Evolutionary conservation across 2,888 invertebrate genomes (phyloP).

Genomic region (Microdon myrmicae): DNA sequence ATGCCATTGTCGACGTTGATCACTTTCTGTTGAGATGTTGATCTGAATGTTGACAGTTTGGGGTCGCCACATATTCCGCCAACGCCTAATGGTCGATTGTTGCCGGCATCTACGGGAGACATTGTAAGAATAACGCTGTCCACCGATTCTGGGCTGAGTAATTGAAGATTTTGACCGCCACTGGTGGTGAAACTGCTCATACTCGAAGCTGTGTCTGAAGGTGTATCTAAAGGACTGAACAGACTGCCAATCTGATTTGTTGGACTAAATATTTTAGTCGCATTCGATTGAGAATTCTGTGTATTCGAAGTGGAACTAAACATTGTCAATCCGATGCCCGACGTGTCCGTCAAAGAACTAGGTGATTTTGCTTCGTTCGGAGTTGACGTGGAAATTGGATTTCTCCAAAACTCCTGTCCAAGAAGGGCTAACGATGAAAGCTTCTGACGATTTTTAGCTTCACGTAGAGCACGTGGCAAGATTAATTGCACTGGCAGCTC

Average conservation of each 20-base stretch:
- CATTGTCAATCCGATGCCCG: slow-evolving; percentile 66
- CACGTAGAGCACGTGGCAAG: slow-evolving; percentile 84
- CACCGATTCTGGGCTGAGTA: slow-evolving; percentile 70
- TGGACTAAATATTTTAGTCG: slow-evolving; percentile 62
- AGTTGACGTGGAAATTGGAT: slow-evolving; percentile 81
- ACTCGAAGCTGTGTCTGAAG: slow-evolving; percentile 77
- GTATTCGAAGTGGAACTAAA: slow-evolving; percentile 59
- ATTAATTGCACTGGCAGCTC: slow-evolving; percentile 91
- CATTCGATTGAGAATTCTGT: slow-evolving; percentile 54
- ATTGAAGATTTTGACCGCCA: slow-evolving; percentile 64
- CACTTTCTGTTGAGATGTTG: slow-evolving; percentile 61
- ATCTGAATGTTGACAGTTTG: slow-evolving; percentile 73
- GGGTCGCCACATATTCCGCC: slow-evolving; percentile 52
- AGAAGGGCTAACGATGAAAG: slow-evolving; percentile 89
- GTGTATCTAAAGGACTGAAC: slow-evolving; percentile 68
- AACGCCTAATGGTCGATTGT: slow-evolving; percentile 54
- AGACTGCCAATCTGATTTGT: slow-evolving; percentile 59
- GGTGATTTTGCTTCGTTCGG: slow-evolving; percentile 67
- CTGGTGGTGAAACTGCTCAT: slow-evolving; percentile 79
- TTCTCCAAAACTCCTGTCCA: slow-evolving; percentile 88
- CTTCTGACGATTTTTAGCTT: slow-evolving; percentile 90
- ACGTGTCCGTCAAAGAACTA: slow-evolving; percentile 66
- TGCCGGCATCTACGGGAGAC: slow-evolving; percentile 71
- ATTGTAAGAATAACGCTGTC: slow-evolving; percentile 80
- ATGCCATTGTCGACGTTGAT: slow-evolving; percentile 67